These are phyloP conservation scores for Aphelocoma californica DNA, from an alignment of 2,797 vertebrate genomes.

Conservation along the genomic window DNA sequence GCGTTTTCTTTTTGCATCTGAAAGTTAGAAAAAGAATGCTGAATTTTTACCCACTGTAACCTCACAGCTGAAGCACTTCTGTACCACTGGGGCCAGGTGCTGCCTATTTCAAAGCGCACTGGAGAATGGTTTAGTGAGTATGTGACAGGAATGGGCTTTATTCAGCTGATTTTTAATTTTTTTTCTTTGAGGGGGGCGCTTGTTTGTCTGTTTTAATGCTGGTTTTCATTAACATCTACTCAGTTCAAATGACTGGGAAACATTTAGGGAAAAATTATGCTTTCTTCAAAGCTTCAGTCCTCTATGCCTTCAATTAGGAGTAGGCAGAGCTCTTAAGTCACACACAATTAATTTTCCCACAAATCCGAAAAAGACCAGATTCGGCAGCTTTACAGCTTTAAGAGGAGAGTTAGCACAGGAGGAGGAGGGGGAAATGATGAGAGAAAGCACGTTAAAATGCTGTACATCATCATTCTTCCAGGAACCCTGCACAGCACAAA, in stretches of 20 bases:
- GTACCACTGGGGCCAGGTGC: neutral
- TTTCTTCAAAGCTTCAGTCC: conserved; percentile 56
- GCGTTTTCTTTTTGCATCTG: conserved; percentile 85
- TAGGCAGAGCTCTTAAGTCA: conserved; percentile 56
- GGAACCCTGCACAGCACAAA: neutral
- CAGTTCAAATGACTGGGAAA: conserved; percentile 50
- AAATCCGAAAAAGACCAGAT: conserved; percentile 47
- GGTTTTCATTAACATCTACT: conserved; percentile 60
- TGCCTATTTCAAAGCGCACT: neutral
- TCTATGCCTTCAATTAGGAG: conserved; percentile 58
- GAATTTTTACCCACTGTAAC: neutral
- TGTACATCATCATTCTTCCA: conserved; percentile 13
- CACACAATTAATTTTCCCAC: conserved; percentile 52
- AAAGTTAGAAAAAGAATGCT: neutral
- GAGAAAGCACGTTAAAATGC: conserved; percentile 4
- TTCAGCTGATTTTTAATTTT: conserved; percentile 26
- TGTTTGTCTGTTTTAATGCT: conserved; percentile 49
- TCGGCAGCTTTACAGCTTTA: conserved; percentile 30
- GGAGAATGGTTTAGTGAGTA: neutral
- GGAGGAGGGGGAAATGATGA: neutral
- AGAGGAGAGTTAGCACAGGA: neutral
- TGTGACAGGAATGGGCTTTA: conserved; percentile 12
- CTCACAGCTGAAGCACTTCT: neutral
- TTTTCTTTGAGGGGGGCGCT: neutral
- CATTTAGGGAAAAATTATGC: conserved; percentile 40